Evolutionary conservation across 2,888 invertebrate genomes (phyloP).

Genomic region (Synergus umbraculus): DNA sequence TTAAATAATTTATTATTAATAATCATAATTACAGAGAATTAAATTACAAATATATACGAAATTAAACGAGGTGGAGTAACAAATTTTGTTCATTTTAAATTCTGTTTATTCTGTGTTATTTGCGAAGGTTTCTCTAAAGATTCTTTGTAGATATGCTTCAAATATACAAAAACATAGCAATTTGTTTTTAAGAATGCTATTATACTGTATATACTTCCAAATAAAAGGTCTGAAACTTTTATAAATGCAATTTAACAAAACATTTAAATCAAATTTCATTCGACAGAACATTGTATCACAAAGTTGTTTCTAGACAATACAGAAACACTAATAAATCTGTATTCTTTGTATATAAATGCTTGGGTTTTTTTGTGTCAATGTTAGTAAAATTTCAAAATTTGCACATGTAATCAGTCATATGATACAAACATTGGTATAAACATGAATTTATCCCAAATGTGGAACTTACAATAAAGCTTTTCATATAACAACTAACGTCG

Average conservation of each 20-base stretch:
- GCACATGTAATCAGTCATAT: constrained; percentile 9
- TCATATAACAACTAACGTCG: neutral
- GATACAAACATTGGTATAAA: constrained; percentile 16
- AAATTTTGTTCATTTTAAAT: constrained; percentile 2
- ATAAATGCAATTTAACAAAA: neutral
- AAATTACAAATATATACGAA: constrained; percentile 7
- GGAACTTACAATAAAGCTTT: constrained; percentile 10
- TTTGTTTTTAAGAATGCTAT: neutral
- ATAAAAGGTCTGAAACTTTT: constrained; percentile 1
- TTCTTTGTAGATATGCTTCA: neutral
- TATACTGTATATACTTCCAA: constrained; percentile 1
- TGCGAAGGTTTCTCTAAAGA: neutral
- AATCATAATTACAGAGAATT: constrained; percentile 4
- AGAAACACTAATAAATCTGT: neutral
- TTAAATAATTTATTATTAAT: constrained; percentile 7
- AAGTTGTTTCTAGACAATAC: neutral
- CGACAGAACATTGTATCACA: neutral
- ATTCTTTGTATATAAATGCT: neutral
- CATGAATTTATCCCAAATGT: constrained; percentile 21
- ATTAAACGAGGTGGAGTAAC: constrained; percentile 2
- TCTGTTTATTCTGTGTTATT: neutral
- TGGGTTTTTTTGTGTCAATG: neutral
- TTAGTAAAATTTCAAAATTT: constrained; percentile 29
- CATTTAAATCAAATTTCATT: neutral
- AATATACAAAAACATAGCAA: neutral